Conservation (phyloP, 2,888 invertebrate species). For the Stenchaetothrips biformis region DNA sequence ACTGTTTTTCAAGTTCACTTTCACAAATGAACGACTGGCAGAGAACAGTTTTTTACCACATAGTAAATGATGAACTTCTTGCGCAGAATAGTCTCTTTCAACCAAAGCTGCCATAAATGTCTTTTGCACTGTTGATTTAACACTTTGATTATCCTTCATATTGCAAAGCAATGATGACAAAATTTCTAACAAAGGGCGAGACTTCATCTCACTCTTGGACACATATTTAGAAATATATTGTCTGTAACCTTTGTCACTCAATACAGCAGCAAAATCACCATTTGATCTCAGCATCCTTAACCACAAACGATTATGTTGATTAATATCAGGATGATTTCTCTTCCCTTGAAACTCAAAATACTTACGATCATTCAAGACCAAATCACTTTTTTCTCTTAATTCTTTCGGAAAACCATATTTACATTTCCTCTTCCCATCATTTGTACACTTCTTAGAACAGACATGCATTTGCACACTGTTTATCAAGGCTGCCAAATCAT, state of each 20-base stretch:
- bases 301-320: background rate
- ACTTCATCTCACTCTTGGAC: background rate
- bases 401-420: background rate
- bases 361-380: background rate
- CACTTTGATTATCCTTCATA: background rate
- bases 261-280: background rate
- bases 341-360: background rate
- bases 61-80: background rate
- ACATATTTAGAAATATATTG: background rate
- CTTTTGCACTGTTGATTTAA: background rate
- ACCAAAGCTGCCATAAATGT: background rate
- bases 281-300: background rate
- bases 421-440: background rate
- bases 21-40: background rate
- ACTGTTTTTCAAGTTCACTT: background rate
- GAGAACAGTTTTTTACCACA: background rate
- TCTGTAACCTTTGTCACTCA: background rate
- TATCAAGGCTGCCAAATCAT: background rate
- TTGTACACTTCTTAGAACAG: background rate
- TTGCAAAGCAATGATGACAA: background rate
- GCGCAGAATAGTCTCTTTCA: background rate
- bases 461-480: background rate
- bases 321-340: background rate
- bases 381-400: background rate
- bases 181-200: background rate